phyloP scores from a whole-genome alignment of 2,888 invertebrate species.

The Scelioninae gen. 2 region DNA sequence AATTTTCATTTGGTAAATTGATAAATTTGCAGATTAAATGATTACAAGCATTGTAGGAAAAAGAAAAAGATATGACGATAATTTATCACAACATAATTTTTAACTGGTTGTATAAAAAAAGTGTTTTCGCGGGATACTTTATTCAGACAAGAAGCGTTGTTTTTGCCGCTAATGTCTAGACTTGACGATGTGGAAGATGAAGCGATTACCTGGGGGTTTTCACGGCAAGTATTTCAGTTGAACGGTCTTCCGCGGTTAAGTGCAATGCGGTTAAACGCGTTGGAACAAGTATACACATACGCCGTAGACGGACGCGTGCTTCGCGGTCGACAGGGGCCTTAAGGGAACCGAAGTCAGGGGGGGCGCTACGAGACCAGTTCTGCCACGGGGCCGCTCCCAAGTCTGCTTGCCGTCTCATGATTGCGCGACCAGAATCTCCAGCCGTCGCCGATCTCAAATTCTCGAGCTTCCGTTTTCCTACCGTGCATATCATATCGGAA shows the following conservation, averaged over 20 bases:
- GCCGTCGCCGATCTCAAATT: slow-evolving; percentile 62
- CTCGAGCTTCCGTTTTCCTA: slow-evolving; percentile 66
- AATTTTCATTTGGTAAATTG: too few relatives aligned
- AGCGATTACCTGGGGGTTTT: slow-evolving; percentile 56
- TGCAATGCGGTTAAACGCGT: slow-evolving; percentile 54
- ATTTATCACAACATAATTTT: neutral
- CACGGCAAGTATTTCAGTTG: slow-evolving; percentile 52
- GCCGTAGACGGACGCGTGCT: slow-evolving; percentile 58
- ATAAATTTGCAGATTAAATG: too few relatives aligned
- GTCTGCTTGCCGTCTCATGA: slow-evolving; percentile 60
- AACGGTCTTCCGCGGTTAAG: slow-evolving; percentile 55
- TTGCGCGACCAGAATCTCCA: slow-evolving; percentile 64
- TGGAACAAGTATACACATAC: slow-evolving; percentile 48
- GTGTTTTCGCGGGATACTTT: slow-evolving; percentile 37
- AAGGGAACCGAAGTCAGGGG: slow-evolving; percentile 56
- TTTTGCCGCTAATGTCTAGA: slow-evolving; percentile 48
- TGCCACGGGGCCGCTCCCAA: slow-evolving; percentile 68
- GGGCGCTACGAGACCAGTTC: slow-evolving; percentile 66
- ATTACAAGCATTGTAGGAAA: too few relatives aligned
- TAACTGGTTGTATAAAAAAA: slow-evolving; percentile 19
- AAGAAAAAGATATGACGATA: too few relatives aligned
- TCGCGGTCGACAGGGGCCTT: slow-evolving; percentile 55
- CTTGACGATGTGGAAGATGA: slow-evolving; percentile 48
- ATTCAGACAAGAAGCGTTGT: slow-evolving; percentile 35
- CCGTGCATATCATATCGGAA: slow-evolving; percentile 48